phyloP scores from a whole-genome alignment of 2,888 invertebrate genomes.

The Patella ulyssiponensis region DNA sequence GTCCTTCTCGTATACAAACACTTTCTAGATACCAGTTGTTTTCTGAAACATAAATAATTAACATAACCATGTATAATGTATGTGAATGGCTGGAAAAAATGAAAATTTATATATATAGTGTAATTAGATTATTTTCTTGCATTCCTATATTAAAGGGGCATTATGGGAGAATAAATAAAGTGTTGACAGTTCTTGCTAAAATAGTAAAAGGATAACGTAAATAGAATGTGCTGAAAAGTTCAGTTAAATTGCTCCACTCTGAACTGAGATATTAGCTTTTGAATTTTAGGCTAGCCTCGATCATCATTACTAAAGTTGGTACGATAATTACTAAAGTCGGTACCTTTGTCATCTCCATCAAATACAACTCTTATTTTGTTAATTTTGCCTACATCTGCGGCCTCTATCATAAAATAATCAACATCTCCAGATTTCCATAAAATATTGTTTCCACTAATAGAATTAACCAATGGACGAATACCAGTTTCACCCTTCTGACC shows the following conservation, averaged over 20 bases:
- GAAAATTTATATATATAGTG: too few relatives aligned
- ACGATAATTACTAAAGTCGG: too few relatives aligned
- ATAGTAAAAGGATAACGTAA: too few relatives aligned
- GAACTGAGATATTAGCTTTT: too few relatives aligned
- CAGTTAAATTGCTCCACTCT: too few relatives aligned
- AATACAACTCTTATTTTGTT: conserved; percentile 61
- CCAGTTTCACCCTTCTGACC: conserved; percentile 68
- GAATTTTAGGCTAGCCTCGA: too few relatives aligned
- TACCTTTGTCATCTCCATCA: conserved; percentile 55
- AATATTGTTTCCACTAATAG: conserved; percentile 30
- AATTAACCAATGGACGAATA: conserved; percentile 38
- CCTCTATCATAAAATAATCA: conserved; percentile 66
- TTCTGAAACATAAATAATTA: conserved; percentile 33
- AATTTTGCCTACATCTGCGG: conserved; percentile 64
- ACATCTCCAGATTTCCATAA: conserved; percentile 56
- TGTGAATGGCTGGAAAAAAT: background rate
- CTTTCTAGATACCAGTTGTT: conserved; percentile 62
- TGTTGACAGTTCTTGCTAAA: too few relatives aligned
- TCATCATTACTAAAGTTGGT: too few relatives aligned
- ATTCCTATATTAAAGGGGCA: too few relatives aligned
- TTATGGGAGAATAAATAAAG: too few relatives aligned
- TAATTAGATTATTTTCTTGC: too few relatives aligned
- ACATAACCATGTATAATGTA: background rate
- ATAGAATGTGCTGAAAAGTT: too few relatives aligned
- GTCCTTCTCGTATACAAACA: conserved; percentile 58